Evolutionary conservation across 2,888 invertebrate genomes (phyloP), one percentile per base, ranked within the genome.

Genomic region (Drosophila percnosoma): DNA sequence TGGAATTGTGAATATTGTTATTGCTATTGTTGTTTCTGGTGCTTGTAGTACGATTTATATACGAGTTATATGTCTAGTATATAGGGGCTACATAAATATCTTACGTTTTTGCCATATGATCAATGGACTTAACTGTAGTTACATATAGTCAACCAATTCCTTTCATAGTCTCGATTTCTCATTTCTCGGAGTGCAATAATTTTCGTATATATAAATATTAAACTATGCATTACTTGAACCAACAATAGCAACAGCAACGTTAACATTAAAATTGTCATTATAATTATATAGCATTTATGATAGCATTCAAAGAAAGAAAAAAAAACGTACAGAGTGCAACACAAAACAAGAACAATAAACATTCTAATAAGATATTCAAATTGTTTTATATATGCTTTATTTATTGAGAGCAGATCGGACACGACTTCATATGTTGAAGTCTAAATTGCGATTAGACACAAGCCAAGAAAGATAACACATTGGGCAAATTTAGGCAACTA

Each of bases 211-310:
- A 24, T 55, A 31, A 24, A 10, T 21, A 60, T 42, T 45, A 24
- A 24, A 15, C 45, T 27, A 21, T 52, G 36, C 53, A 48, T 18
- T 38, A 69, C 15, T 15, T 8, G 36, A 42, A 61, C 7, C 67
- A 34, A 57, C 49, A 79, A 49, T 53, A 59, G 21, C 58, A 59
- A 49, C 42, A 36, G 33, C 54, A 73, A 59, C 62, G n/a, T 21
- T 15, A 64, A 51, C 57, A 57, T 31, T n/a, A 11, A 33, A 48
- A 45, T 59, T 49, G 27, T 69, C 58, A 69, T 34, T 29, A 29
- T 42, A 51, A 45, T 63, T 68, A 27, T 73, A 38, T 66, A 75
- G 80, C 77, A 77, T 80, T 80, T 79, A 79, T 67, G 51, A 49
- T 55, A 51, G 58, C 62, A 61, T 59, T 54, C 24, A 53, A 57